Percentiles rank a stretch among this genome's conserved stretches.
Conservation (phyloP, 2,888 invertebrate genomes). For the Drosophila mettleri region DNA sequence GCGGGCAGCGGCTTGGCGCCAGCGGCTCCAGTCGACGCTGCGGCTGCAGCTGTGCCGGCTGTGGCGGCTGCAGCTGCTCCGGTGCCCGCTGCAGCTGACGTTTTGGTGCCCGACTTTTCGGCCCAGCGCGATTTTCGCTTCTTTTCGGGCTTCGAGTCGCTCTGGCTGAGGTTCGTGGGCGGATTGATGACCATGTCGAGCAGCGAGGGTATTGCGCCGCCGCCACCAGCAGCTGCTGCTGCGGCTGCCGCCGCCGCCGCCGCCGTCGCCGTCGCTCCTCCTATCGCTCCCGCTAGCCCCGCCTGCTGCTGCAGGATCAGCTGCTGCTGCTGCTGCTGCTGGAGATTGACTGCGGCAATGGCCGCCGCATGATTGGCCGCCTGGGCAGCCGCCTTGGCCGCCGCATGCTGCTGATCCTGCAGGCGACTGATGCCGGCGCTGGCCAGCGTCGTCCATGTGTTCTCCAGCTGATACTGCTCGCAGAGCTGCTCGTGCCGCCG, state of each 20-base stretch:
- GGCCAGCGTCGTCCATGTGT: conserved; percentile 68
- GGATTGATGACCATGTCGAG: conserved; percentile 84
- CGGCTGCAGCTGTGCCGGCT: not conserved
- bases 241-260: conserved; percentile 21
- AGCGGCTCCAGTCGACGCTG: not conserved
- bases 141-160: conserved; percentile 67
- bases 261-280: conserved; percentile 6
- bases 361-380: conserved; percentile 43
- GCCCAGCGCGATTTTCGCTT: conserved; percentile 84
- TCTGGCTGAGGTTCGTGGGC: conserved; percentile 60
- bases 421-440: conserved; percentile 46
- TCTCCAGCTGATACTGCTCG: conserved; percentile 84
- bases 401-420: conserved; percentile 48
- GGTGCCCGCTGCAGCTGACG: not conserved
- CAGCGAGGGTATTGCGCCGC: conserved; percentile 79
- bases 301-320: conserved; percentile 25
- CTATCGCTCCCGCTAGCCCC: conserved; percentile 22
- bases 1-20: conserved; percentile 69
- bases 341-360: conserved; percentile 33
- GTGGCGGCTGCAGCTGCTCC: not conserved
- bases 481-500: conserved; percentile 86
- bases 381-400: conserved; percentile 37
- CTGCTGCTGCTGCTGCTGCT: conserved; percentile 15
- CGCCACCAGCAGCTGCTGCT: conserved; percentile 7
- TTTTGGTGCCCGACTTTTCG: conserved; percentile 59